A percentile compares a stretch with the other conserved stretches of the same genome.
phyloP scores from a whole-genome alignment of 1,140 invertebrate genomes.

The Aphelenchoides besseyi region DNA sequence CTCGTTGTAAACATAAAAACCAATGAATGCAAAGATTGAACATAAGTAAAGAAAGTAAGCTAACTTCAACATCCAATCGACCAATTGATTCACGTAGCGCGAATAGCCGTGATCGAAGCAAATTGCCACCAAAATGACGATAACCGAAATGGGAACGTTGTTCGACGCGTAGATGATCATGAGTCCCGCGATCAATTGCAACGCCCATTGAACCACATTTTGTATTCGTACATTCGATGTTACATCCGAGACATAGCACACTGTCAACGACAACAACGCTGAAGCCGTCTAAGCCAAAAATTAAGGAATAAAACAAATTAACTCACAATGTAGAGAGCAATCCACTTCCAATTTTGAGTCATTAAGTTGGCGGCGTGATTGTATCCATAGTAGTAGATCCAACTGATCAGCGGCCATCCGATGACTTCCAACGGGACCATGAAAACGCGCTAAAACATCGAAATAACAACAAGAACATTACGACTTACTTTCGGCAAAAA shows the following conservation, averaged over 20 bases:
- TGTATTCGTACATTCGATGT: background rate
- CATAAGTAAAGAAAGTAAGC: background rate
- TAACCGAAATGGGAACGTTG: background rate
- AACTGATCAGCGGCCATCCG: background rate
- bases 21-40: background rate
- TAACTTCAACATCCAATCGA: background rate
- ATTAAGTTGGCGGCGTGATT: background rate
- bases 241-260: slow-evolving; percentile 11
- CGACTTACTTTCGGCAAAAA: slow-evolving; percentile 2
- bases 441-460: slow-evolving; percentile 1
- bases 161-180: background rate
- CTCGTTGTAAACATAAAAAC: slow-evolving; percentile 11
- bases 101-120: background rate
- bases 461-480: background rate
- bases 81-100: background rate
- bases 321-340: slow-evolving; percentile 6
- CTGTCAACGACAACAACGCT: background rate
- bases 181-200: background rate
- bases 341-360: slow-evolving; percentile 1
- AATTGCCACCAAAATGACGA: background rate
- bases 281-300: background rate
- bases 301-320: background rate
- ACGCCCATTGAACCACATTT: slow-evolving; percentile 3
- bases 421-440: background rate
- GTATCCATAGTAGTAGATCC: slow-evolving; percentile 2